Evolutionary conservation across 2,888 invertebrate genomes (phyloP).

Genomic region (Agrotis ipsilon): DNA sequence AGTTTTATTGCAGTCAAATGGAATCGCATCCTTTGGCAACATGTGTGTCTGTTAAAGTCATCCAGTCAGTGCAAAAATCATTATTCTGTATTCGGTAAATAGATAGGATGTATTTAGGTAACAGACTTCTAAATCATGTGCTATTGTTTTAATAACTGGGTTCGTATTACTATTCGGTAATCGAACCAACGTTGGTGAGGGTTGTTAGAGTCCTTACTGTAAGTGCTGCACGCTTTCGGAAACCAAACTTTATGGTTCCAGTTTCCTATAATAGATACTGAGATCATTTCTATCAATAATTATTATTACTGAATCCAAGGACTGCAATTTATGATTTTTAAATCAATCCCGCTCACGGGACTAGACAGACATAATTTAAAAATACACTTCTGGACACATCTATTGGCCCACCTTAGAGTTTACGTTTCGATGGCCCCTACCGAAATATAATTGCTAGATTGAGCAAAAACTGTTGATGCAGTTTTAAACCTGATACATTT

Average conservation of each 20-base stretch:
- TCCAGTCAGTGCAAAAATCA: slow-evolving; percentile 23
- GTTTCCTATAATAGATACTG: no score
- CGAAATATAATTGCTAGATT: no score
- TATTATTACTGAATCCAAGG: no score
- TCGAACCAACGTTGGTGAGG: not conserved
- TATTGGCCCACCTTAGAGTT: no score
- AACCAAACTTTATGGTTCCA: not conserved
- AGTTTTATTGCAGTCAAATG: slow-evolving; percentile 49
- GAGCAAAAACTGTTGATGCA: no score
- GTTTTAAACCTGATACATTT: no score
- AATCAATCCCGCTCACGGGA: no score
- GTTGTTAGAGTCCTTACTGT: not conserved
- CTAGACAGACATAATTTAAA: no score
- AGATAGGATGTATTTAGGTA: not conserved
- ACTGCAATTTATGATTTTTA: no score
- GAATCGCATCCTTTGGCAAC: slow-evolving; percentile 46
- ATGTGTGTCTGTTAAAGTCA: slow-evolving; percentile 51
- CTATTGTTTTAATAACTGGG: not conserved
- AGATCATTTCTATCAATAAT: no score
- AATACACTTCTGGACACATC: no score
- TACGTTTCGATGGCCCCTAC: no score
- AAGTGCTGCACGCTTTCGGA: not conserved
- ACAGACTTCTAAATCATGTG: slow-evolving; percentile 1
- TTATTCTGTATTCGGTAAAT: not conserved
- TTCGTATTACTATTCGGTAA: not conserved